Conservation (phyloP, 2,888 invertebrate species). For the Spatulosminthurus flaviceps region DNA sequence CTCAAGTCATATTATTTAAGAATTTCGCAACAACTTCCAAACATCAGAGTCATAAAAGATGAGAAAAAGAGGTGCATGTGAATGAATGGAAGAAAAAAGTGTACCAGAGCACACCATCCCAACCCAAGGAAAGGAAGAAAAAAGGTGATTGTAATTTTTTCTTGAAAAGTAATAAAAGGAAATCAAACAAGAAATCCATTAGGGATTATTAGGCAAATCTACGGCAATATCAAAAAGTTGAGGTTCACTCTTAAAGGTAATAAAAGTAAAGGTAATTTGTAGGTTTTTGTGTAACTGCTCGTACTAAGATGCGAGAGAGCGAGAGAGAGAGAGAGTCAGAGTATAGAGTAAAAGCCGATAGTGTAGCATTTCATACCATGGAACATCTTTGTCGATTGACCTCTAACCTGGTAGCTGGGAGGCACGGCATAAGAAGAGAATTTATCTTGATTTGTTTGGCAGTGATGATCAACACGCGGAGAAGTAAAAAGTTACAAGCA, state of each 20-base stretch:
- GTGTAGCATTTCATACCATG: not conserved
- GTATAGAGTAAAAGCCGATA: too few relatives aligned
- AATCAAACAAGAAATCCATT: constrained; percentile 40
- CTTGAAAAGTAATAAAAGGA: not conserved
- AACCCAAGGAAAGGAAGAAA: not conserved
- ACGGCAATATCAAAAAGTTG: constrained; percentile 7
- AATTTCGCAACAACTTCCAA: too few relatives aligned
- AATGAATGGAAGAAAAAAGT: too few relatives aligned
- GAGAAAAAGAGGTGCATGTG: too few relatives aligned
- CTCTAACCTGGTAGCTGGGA: constrained; percentile 30
- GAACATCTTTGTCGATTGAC: constrained; percentile 32
- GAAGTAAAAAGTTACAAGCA: constrained; percentile 14
- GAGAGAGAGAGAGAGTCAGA: too few relatives aligned
- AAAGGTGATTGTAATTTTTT: constrained; percentile 15
- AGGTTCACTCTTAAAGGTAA: not conserved
- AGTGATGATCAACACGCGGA: constrained; percentile 14
- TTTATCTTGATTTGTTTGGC: constrained; percentile 41
- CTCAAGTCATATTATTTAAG: too few relatives aligned
- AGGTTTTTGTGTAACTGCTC: constrained; percentile 4
- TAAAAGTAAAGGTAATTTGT: constrained; percentile 35
- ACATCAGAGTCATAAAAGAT: too few relatives aligned
- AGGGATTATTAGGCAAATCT: constrained; percentile 26
- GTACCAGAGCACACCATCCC: too few relatives aligned
- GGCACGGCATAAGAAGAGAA: constrained; percentile 39
- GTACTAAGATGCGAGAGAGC: not conserved